These are phyloP conservation scores for Propsilocerus akamusi DNA, from an alignment of 1,140 invertebrate genomes.

Conservation along the genomic window DNA sequence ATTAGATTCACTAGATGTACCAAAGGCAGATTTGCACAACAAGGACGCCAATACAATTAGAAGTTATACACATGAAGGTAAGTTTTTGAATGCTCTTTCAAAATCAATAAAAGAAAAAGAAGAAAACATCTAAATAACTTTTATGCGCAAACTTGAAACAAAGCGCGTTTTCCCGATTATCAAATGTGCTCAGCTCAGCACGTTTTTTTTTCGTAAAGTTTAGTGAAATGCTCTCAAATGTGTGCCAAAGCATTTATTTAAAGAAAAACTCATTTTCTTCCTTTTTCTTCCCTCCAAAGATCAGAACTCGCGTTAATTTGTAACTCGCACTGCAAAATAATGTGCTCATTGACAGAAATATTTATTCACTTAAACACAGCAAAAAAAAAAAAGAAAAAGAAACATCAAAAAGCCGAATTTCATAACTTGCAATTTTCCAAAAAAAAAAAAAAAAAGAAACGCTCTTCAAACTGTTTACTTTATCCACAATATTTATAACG, in stretches of 20 bases:
- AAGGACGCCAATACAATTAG: conserved; percentile 67
- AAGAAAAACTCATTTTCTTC: too few relatives aligned
- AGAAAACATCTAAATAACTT: conserved; percentile 3
- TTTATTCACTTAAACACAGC: background rate
- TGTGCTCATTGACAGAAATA: conserved; percentile 3
- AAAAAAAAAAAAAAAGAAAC: background rate
- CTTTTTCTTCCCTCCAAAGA: too few relatives aligned
- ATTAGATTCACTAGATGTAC: conserved; percentile 37
- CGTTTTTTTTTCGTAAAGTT: too few relatives aligned
- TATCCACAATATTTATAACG: conserved; percentile 3
- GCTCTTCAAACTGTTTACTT: background rate
- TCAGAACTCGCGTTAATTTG: too few relatives aligned
- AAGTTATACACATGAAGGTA: conserved; percentile 66
- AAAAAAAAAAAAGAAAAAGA: background rate
- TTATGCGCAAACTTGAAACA: background rate
- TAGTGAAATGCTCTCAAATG: too few relatives aligned
- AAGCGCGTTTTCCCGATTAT: background rate
- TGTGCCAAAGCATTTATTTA: too few relatives aligned
- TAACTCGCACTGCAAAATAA: background rate
- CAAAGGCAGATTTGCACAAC: conserved; percentile 43
- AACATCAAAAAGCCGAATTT: conserved; percentile 2
- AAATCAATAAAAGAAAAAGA: background rate
- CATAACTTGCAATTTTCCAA: background rate
- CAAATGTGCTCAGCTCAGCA: too few relatives aligned
- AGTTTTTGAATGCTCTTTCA: conserved; percentile 15